A percentile compares a stretch with the other conserved stretches of the same genome.
phyloP scores from a whole-genome alignment of 2,113 vertebrate genomes.

The Rhagologus leucostigma region DNA sequence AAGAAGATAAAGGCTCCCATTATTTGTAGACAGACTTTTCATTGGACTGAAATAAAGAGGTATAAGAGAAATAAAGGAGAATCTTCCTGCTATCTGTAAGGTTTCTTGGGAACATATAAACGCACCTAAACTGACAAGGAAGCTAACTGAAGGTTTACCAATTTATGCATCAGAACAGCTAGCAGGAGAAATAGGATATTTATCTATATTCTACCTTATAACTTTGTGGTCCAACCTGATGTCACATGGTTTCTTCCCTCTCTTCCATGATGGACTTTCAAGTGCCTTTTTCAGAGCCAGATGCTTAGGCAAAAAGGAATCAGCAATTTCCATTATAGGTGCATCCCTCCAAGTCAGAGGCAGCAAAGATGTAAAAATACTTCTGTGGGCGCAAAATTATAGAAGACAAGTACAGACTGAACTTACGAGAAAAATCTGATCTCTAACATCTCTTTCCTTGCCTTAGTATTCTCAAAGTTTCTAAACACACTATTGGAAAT shows the following conservation, averaged over 20 bases:
- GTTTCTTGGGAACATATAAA: background rate
- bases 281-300: background rate
- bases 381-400: background rate
- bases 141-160: background rate
- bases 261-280: background rate
- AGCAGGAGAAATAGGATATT: background rate
- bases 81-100: background rate
- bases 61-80: background rate
- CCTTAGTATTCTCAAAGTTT: background rate
- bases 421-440: background rate
- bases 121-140: background rate
- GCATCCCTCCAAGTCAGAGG: background rate
- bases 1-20: background rate
- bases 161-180: background rate
- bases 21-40: background rate
- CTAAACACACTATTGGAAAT: background rate
- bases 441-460: background rate
- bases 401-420: background rate
- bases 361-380: background rate
- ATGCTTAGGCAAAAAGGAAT: background rate
- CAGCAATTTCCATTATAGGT: fast-evolving
- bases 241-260: background rate
- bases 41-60: background rate
- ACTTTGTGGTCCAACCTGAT: background rate
- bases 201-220: background rate